phyloP scores from a whole-genome alignment of 2,797 vertebrate genomes.

The Molossus molossus region DNA sequence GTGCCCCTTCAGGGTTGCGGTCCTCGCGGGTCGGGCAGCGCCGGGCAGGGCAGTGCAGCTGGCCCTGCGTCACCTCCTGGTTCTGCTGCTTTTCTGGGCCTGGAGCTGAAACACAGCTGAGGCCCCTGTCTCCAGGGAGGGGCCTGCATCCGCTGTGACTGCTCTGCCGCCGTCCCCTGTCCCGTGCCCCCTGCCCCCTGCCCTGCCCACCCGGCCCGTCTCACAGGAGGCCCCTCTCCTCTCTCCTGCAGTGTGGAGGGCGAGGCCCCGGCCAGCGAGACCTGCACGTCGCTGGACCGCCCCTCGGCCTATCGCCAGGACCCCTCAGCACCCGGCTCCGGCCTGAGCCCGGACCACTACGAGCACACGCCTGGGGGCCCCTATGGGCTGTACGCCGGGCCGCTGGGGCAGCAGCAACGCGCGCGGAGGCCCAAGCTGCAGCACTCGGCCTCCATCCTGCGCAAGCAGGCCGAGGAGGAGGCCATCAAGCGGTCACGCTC shows the following conservation, averaged over 20 bases:
- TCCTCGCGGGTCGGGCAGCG: no score
- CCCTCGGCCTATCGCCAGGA: slow-evolving; percentile 94
- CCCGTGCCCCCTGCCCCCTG: no score
- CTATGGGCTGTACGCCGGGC: slow-evolving; percentile 92
- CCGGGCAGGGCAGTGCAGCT: no score
- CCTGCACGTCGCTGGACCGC: slow-evolving; percentile 93
- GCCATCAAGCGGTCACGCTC: slow-evolving; percentile 98
- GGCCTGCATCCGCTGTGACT: no score
- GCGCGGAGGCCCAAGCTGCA: slow-evolving; percentile 95
- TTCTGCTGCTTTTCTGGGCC: no score
- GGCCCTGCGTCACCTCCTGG: no score
- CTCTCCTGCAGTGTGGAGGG: slow-evolving; percentile 94
- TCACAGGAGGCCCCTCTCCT: neutral
- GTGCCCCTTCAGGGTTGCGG: no score
- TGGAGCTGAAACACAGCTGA: no score
- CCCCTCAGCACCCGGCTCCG: slow-evolving; percentile 94
- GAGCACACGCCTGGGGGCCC: slow-evolving; percentile 93
- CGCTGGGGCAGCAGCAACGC: slow-evolving; percentile 93
- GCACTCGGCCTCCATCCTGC: slow-evolving; percentile 97
- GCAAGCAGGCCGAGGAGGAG: slow-evolving; percentile 98
- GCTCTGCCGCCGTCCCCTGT: no score
- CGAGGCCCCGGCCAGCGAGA: slow-evolving; percentile 94
- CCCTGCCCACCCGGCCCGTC: no score
- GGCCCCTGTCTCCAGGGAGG: no score
- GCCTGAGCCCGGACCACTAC: slow-evolving; percentile 95